phyloP scores from a whole-genome alignment of 2,888 invertebrate species.

The Hirtodrosophila histrioides region DNA sequence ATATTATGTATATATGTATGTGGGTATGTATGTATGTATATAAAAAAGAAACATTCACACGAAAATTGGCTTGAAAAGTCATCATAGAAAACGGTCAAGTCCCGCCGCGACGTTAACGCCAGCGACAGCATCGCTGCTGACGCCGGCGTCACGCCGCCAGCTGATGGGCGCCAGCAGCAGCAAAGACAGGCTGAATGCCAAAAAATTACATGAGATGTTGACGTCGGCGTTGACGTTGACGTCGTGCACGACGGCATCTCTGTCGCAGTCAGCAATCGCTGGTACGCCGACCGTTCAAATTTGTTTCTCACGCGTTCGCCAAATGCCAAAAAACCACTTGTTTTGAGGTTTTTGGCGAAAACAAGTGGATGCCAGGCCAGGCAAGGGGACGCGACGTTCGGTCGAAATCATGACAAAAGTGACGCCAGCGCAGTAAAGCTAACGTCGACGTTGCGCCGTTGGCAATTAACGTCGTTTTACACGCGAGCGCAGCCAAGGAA shows the following conservation, averaged over 20 bases:
- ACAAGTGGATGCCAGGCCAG: slow-evolving; percentile 4
- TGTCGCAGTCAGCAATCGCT: slow-evolving; percentile 10
- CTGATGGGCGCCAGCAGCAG: slow-evolving; percentile 21
- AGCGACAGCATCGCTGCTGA: background rate
- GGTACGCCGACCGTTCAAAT: slow-evolving; percentile 38
- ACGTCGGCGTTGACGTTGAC: slow-evolving; percentile 9
- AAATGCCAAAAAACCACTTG: slow-evolving; percentile 54
- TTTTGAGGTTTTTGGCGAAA: slow-evolving; percentile 42
- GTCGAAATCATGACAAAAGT: slow-evolving; percentile 28
- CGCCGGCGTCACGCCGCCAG: slow-evolving; percentile 17
- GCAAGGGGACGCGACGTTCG: slow-evolving; percentile 1
- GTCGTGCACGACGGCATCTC: slow-evolving; percentile 1
- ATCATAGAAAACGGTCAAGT: slow-evolving; percentile 36
- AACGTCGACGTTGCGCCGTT: slow-evolving; percentile 9
- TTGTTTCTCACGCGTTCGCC: slow-evolving; percentile 52
- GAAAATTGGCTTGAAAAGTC: slow-evolving; percentile 42
- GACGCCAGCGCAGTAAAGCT: slow-evolving; percentile 25
- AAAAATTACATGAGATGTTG: slow-evolving; percentile 25
- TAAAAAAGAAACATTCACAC: slow-evolving; percentile 27
- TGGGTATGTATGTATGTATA: background rate
- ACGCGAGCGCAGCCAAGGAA: slow-evolving; percentile 25
- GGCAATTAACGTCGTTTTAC: slow-evolving; percentile 43
- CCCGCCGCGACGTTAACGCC: slow-evolving; percentile 17
- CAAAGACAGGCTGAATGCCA: slow-evolving; percentile 19
- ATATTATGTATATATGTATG: background rate